These are phyloP conservation scores for Takifugu flavidus DNA, from an alignment of 2,113 vertebrate genomes.

Conservation along the genomic window DNA sequence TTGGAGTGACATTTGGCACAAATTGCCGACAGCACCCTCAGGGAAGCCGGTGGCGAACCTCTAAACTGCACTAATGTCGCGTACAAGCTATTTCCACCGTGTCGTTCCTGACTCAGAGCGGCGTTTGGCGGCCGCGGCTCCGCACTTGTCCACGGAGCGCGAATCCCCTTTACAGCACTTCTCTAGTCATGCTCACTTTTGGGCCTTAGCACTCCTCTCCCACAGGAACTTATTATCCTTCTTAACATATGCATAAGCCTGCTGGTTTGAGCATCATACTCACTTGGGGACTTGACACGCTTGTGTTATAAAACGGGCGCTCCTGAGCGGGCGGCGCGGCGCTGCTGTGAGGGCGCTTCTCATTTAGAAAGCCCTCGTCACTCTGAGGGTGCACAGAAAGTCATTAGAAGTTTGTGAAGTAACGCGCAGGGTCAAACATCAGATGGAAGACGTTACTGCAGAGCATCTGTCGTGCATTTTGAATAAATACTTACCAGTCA, in stretches of 20 bases:
- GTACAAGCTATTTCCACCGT: conserved; percentile 45
- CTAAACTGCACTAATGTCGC: conserved; percentile 53
- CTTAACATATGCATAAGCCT: conserved; percentile 75
- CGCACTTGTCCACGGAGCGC: conserved; percentile 45
- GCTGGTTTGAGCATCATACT: conserved; percentile 70
- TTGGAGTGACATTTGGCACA: conserved; percentile 61
- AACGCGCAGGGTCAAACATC: conserved; percentile 53
- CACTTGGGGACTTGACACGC: conserved; percentile 74
- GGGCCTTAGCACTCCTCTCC: conserved; percentile 64
- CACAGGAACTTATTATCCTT: conserved; percentile 73
- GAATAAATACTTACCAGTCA: conserved; percentile 7
- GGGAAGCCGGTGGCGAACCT: conserved; percentile 55
- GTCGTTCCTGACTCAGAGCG: conserved; percentile 58
- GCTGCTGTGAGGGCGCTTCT: conserved; percentile 65
- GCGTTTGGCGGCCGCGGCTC: conserved; percentile 50
- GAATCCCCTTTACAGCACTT: conserved; percentile 53
- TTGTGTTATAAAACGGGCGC: conserved; percentile 59
- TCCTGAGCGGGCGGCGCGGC: conserved; percentile 55
- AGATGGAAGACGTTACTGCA: conserved; percentile 35
- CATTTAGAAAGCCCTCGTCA: conserved; percentile 63
- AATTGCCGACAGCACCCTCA: conserved; percentile 56
- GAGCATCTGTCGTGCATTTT: conserved; percentile 30
- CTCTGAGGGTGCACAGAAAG: conserved; percentile 67
- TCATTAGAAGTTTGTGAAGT: conserved; percentile 64
- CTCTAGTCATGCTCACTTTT: conserved; percentile 62